phyloP scores from a whole-genome alignment of 1,140 invertebrate genomes.

The Penaeus japonicus region DNA sequence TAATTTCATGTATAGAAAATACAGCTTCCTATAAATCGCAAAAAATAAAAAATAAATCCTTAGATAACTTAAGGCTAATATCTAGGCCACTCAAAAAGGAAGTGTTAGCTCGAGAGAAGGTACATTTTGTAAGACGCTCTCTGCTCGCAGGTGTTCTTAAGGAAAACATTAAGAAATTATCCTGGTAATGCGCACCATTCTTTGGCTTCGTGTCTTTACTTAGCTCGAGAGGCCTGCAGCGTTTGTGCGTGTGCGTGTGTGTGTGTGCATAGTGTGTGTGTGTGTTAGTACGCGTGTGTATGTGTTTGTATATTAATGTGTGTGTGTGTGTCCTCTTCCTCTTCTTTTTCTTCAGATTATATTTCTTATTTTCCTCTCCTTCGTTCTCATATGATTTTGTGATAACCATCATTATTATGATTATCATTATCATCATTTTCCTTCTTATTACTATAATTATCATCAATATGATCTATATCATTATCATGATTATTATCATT shows the following conservation, averaged over 20 bases:
- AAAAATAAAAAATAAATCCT: too few relatives aligned
- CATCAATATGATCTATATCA: neutral
- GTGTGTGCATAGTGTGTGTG: neutral
- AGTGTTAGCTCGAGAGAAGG: too few relatives aligned
- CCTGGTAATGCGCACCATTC: too few relatives aligned
- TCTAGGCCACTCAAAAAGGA: too few relatives aligned
- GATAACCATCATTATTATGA: neutral
- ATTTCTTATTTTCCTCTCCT: neutral
- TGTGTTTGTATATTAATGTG: neutral
- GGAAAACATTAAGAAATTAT: too few relatives aligned
- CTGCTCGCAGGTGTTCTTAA: too few relatives aligned
- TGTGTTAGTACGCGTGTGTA: neutral
- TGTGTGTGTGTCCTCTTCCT: neutral
- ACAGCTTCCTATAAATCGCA: too few relatives aligned
- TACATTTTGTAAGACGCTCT: too few relatives aligned
- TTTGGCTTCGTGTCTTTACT: too few relatives aligned
- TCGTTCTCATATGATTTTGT: neutral
- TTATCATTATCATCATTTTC: neutral
- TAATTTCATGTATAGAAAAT: too few relatives aligned
- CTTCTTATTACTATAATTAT: slow-evolving; percentile 9
- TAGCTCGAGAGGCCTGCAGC: too few relatives aligned
- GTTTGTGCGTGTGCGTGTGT: neutral
- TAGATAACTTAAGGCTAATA: too few relatives aligned
- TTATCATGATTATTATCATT: neutral
- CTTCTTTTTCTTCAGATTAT: neutral